Evolutionary conservation across 2,888 invertebrate genomes (phyloP).

Genomic region (Iphiclides podalirius): DNA sequence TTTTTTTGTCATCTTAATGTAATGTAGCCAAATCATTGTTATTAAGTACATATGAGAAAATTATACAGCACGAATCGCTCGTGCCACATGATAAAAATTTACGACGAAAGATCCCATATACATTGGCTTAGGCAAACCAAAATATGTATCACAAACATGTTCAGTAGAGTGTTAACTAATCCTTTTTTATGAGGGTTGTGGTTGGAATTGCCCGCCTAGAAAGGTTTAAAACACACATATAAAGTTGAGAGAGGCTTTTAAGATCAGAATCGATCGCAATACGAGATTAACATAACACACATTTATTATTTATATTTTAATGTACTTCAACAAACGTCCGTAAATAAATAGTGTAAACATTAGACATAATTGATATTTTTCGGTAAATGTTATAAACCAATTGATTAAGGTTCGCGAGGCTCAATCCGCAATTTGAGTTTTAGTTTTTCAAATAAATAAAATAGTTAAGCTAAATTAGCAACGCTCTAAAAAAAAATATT

Average conservation of each 20-base stretch:
- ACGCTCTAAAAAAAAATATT: no score
- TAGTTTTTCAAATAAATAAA: no score
- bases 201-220: background rate
- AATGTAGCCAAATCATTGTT: no score
- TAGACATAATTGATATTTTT: no score
- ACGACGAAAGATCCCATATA: conserved; percentile 1
- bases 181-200: conserved; percentile 19
- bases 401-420: no score
- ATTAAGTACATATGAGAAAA: no score
- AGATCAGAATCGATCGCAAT: background rate
- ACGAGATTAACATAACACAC: background rate
- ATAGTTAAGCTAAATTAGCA: no score
- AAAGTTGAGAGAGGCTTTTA: background rate
- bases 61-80: background rate
- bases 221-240: background rate
- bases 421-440: no score
- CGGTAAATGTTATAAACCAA: no score
- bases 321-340: no score
- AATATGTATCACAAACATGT: conserved; percentile 15
- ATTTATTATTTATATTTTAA: background rate
- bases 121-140: conserved; percentile 7
- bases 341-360: no score
- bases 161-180: conserved; percentile 18
- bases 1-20: no score
- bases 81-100: conserved; percentile 15